Conservation (phyloP, 2,888 invertebrate species). For the Tipula confusa region DNA sequence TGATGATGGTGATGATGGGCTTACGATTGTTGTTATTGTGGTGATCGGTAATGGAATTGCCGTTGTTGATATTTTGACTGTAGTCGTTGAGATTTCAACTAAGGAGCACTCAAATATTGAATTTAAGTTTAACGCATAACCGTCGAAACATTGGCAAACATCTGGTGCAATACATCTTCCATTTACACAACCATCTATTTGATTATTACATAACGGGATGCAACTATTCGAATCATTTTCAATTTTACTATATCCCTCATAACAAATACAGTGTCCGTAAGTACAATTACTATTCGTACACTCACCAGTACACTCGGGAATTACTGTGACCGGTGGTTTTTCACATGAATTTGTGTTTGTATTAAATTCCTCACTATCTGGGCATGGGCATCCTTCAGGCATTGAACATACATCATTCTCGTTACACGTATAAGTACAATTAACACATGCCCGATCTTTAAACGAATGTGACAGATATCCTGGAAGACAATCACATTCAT, state of each 20-base stretch:
- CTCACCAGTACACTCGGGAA: neutral
- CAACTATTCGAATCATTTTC: neutral
- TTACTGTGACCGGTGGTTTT: neutral
- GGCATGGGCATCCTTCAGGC: neutral
- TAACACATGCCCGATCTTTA: neutral
- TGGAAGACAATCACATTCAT: neutral
- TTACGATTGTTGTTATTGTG: neutral
- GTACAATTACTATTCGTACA: slow-evolving; percentile 28
- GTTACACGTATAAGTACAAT: neutral
- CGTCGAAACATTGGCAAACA: slow-evolving; percentile 32
- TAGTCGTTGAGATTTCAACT: neutral
- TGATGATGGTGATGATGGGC: neutral
- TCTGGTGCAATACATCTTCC: slow-evolving; percentile 33
- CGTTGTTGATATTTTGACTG: neutral
- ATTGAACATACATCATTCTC: neutral
- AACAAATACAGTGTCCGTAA: slow-evolving; percentile 12
- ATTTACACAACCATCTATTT: slow-evolving; percentile 31
- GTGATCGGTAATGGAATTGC: neutral
- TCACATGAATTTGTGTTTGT: neutral
- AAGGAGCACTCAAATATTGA: neutral
- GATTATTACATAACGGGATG: neutral
- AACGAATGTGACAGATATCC: neutral
- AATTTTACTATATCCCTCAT: neutral
- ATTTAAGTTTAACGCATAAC: neutral
- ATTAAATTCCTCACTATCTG: neutral